Conservation (phyloP, 2,888 invertebrate species). For the Meteorus cinctellus region DNA sequence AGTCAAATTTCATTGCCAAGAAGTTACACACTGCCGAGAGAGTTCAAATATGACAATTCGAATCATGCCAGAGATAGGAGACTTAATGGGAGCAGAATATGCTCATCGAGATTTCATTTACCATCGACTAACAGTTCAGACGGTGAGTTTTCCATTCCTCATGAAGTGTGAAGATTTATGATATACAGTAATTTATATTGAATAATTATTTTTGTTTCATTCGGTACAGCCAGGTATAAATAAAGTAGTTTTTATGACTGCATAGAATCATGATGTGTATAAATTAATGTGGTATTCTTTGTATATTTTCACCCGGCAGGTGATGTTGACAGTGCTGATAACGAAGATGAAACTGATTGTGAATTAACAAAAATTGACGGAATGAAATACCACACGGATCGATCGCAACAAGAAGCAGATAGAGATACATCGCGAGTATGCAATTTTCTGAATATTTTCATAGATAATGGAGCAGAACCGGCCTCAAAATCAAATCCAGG, state of each 20-base stretch:
- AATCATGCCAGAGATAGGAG: slow-evolving; percentile 74
- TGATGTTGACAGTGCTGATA: slow-evolving; percentile 88
- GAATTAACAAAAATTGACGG: slow-evolving; percentile 61
- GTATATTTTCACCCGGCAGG: slow-evolving; percentile 72
- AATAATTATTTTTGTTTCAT: too few relatives aligned
- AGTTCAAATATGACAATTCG: slow-evolving; percentile 82
- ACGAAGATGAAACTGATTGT: slow-evolving; percentile 76
- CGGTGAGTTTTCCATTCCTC: slow-evolving; percentile 75
- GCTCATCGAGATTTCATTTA: slow-evolving; percentile 76
- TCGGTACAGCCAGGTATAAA: too few relatives aligned
- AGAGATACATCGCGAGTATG: slow-evolving; percentile 56
- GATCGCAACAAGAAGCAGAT: slow-evolving; percentile 49
- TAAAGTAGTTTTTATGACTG: neutral
- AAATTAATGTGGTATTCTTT: too few relatives aligned
- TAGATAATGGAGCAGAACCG: slow-evolving; percentile 33
- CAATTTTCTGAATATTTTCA: slow-evolving; percentile 57
- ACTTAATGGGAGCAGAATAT: slow-evolving; percentile 77
- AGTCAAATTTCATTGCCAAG: slow-evolving; percentile 86
- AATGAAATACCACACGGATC: slow-evolving; percentile 51
- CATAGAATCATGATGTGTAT: slow-evolving; percentile 1
- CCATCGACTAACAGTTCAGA: slow-evolving; percentile 91
- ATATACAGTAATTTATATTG: too few relatives aligned
- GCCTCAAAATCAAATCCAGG: slow-evolving; percentile 53
- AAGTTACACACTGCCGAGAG: slow-evolving; percentile 88
- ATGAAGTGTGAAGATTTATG: neutral